Evolutionary conservation across 2,113 vertebrate species (phyloP).

Genomic region (Ptilorrhoa leucosticta): DNA sequence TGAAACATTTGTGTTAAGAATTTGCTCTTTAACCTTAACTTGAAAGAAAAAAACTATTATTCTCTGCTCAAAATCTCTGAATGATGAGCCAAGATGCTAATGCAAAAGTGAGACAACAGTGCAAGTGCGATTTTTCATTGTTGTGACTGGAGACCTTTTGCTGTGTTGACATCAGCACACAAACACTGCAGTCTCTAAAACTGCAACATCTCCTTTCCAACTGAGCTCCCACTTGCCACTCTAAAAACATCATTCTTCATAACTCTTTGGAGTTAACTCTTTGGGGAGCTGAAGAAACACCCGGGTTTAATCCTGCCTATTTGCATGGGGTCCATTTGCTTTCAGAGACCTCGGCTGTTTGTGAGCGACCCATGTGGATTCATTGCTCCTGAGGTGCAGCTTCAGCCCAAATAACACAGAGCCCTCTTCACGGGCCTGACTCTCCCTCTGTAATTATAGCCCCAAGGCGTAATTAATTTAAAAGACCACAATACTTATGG

Average conservation of each 20-base stretch:
- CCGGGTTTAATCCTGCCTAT: not conserved
- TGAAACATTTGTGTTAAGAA: not conserved
- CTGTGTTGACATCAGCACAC: not conserved
- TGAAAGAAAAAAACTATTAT: not conserved
- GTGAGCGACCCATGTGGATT: not conserved
- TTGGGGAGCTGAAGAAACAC: not conserved
- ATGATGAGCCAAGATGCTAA: not conserved
- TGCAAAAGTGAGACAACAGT: not conserved
- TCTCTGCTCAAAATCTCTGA: not conserved
- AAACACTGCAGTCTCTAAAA: not conserved
- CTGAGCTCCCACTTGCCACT: not conserved
- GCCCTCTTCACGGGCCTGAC: not conserved
- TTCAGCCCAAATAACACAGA: not conserved
- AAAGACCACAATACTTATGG: not conserved
- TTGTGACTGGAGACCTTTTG: not conserved
- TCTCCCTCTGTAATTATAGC: not conserved
- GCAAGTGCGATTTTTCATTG: not conserved
- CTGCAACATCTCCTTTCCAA: not conserved
- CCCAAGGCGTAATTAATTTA: not conserved
- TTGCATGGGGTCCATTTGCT: not conserved
- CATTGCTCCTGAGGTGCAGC: not conserved
- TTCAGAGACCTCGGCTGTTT: not conserved
- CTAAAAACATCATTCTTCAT: not conserved
- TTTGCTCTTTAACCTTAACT: constrained; percentile 11
- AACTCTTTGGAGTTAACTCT: not conserved